Evolutionary conservation across 2,797 vertebrate species (phyloP).

Genomic region (Liasis olivaceus): DNA sequence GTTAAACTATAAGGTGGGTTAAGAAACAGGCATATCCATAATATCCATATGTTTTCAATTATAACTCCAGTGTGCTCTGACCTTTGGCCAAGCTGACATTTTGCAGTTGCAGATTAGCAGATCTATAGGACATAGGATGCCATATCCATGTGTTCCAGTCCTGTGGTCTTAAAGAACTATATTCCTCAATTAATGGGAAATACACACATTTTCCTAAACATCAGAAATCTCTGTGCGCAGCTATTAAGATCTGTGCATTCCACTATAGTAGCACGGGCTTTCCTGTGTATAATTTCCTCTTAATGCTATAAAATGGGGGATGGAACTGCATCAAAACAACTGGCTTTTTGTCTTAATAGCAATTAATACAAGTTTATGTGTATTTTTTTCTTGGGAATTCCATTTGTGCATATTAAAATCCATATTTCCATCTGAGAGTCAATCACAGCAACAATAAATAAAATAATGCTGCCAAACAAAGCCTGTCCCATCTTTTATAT

Average conservation of each 20-base stretch:
- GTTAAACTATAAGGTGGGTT: background rate
- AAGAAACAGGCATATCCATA: background rate
- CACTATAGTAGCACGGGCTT: background rate
- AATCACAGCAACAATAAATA: background rate
- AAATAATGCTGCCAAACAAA: background rate
- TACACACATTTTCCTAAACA: background rate
- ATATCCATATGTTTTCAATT: background rate
- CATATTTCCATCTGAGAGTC: background rate
- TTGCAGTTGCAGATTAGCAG: background rate
- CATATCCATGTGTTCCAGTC: background rate
- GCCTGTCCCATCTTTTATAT: background rate
- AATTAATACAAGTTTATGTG: background rate
- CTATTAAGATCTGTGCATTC: background rate
- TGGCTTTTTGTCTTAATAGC: background rate
- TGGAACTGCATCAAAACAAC: background rate
- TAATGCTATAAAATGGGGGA: background rate
- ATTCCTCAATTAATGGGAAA: background rate
- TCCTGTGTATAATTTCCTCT: background rate
- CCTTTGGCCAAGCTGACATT: background rate
- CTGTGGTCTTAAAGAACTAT: background rate
- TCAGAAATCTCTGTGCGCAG: background rate
- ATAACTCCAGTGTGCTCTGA: background rate
- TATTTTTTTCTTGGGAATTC: background rate
- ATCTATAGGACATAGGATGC: background rate
- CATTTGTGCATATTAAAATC: background rate